Conservation (phyloP, 2,888 invertebrate genomes). For the Ophonus ardosiacus region DNA sequence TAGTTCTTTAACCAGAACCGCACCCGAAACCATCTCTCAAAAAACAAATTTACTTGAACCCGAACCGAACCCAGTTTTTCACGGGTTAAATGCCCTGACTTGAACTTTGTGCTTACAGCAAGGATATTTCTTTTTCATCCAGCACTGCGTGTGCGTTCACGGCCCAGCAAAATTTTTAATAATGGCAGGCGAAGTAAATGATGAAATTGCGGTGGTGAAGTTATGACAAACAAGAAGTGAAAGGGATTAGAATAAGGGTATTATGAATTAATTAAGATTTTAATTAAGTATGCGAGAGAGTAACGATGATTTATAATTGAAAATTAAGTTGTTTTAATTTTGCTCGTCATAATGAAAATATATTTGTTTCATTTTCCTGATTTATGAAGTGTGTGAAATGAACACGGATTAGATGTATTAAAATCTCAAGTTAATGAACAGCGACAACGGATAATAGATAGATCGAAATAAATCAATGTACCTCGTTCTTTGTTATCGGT, state of each 20-base stretch:
- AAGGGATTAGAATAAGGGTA: constrained; percentile 29
- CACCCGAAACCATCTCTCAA: no score
- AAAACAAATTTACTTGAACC: no score
- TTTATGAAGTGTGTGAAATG: not conserved
- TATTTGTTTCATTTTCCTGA: constrained; percentile 25
- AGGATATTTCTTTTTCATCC: no score
- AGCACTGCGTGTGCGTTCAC: not conserved
- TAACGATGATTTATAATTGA: constrained; percentile 34
- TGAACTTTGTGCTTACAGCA: not conserved
- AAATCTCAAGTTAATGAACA: no score
- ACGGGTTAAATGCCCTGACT: no score
- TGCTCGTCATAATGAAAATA: constrained; percentile 5
- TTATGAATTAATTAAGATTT: constrained; percentile 32
- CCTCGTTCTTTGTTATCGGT: no score
- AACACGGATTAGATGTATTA: no score
- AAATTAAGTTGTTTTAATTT: constrained; percentile 34
- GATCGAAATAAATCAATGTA: no score
- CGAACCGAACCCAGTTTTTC: no score
- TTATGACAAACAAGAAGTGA: constrained; percentile 30
- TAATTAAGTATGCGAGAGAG: constrained; percentile 15
- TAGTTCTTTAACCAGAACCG: no score
- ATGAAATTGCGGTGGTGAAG: constrained; percentile 12
- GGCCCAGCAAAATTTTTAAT: not conserved
- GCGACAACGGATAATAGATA: no score
- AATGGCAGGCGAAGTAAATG: not conserved